Evolutionary conservation across 1,140 invertebrate species (phyloP).

Genomic region (Nylanderia fulva): DNA sequence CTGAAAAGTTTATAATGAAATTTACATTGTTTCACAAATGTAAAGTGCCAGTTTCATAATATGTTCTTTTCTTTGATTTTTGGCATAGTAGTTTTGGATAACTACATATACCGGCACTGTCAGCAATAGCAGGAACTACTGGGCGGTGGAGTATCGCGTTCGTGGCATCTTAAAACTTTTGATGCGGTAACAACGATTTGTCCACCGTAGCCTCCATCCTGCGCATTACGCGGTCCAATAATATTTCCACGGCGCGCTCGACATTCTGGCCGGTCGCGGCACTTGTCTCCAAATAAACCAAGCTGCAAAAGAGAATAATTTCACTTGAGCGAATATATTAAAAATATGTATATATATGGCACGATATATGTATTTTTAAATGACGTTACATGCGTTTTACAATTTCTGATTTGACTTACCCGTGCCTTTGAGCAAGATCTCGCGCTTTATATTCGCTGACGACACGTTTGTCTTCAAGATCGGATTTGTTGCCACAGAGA

Average conservation of each 20-base stretch:
- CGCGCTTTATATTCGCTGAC: conserved; percentile 93
- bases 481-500: conserved; percentile 97
- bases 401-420: conserved; percentile 81
- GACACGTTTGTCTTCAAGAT: conserved; percentile 92
- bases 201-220: conserved; percentile 87
- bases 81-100: conserved; percentile 25
- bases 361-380: background rate
- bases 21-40: conserved; percentile 34
- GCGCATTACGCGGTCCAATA: conserved; percentile 96
- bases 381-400: background rate
- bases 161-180: conserved; percentile 79
- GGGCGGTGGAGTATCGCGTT: conserved; percentile 70
- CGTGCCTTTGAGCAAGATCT: conserved; percentile 94
- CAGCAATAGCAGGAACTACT: conserved; percentile 81
- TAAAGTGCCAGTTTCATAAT: conserved; percentile 9
- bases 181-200: conserved; percentile 81
- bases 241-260: conserved; percentile 92
- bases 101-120: conserved; percentile 74
- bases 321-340: background rate
- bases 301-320: conserved; percentile 81
- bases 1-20: conserved; percentile 17
- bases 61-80: background rate
- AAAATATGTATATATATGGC: background rate
- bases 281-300: conserved; percentile 97
- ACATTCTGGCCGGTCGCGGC: conserved; percentile 97